Evolutionary conservation across 2,113 vertebrate species (phyloP), one percentile per base, ranked within the genome.

Genomic region (Oplegnathus fasciatus): DNA sequence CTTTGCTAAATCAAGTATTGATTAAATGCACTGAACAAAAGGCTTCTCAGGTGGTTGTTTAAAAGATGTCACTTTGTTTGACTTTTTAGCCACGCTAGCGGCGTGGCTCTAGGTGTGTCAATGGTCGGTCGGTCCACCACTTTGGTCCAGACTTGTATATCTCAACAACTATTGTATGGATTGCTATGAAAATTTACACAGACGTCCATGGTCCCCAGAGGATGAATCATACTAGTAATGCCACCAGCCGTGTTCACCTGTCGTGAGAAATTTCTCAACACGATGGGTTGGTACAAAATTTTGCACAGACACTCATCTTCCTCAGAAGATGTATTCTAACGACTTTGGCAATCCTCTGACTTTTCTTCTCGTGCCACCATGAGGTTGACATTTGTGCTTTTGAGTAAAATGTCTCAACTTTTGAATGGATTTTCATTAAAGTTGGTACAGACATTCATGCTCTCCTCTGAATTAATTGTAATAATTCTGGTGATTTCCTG

Each of bases 1-100:
- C 44, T 79, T 67, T 65, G 57, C 48, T 70, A 76, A 73, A 88
- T 84, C 32, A 78, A 64, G 32, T 80, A 84, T 88, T 73, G 74
- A 81, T 87, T 65, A 55, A 54, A 78, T 62, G 32, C 48, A 80
- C 57, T 64, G 32, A 71, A 78, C 50, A 57, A 65, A 24, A 24
- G 46, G 40, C 18, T 52, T 26, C 44, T 75, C 1, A 15, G 57
- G 48, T 57, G 18, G 54, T 48, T 62, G 74, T 26, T 69, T 61
- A 42, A 74, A 73, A 44, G 52, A 66, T 42, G 32, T 52, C 7
- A 48, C 28, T 81, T 65, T 64, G 57, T 62, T 44, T 20, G 15
- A 48, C 48, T 48, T 40, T 42, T 48, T 64, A 55, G 46, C 58
- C 46, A 64, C 14, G 34, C 34, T 66, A 55, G 48, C 24, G 1